Conservation (phyloP, 2,888 invertebrate species). For the Drosophila maculinotata region DNA sequence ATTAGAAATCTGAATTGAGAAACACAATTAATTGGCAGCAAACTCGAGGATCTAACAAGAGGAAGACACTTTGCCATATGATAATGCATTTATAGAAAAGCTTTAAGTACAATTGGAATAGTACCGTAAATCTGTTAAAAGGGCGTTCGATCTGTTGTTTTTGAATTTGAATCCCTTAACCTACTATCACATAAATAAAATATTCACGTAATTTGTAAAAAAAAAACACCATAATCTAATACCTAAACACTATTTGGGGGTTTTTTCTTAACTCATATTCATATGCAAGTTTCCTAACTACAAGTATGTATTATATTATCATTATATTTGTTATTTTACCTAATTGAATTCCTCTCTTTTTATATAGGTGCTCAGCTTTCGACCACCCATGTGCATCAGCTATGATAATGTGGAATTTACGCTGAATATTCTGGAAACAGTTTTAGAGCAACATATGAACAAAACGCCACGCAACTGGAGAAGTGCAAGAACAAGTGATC, state of each 20-base stretch:
- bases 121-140: neutral
- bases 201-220: constrained; percentile 13
- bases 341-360: neutral
- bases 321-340: neutral
- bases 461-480: constrained; percentile 82
- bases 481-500: constrained; percentile 22
- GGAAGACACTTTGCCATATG: constrained; percentile 4
- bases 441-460: constrained; percentile 69
- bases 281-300: constrained; percentile 49
- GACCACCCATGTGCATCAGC: constrained; percentile 97
- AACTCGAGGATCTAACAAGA: neutral
- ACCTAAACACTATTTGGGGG: constrained; percentile 26
- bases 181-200: constrained; percentile 7
- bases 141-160: neutral
- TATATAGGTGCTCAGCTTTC: constrained; percentile 92
- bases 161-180: neutral
- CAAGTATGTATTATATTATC: constrained; percentile 46
- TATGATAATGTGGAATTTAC: constrained; percentile 93
- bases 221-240: constrained; percentile 28
- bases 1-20: constrained; percentile 11
- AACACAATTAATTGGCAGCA: constrained; percentile 16
- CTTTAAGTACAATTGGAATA: constrained; percentile 24
- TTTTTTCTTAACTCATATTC: constrained; percentile 53
- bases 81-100: constrained; percentile 42
- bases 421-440: constrained; percentile 86